Evolutionary conservation across 2,888 invertebrate genomes (phyloP).

Genomic region (Mallateleia sp.): DNA sequence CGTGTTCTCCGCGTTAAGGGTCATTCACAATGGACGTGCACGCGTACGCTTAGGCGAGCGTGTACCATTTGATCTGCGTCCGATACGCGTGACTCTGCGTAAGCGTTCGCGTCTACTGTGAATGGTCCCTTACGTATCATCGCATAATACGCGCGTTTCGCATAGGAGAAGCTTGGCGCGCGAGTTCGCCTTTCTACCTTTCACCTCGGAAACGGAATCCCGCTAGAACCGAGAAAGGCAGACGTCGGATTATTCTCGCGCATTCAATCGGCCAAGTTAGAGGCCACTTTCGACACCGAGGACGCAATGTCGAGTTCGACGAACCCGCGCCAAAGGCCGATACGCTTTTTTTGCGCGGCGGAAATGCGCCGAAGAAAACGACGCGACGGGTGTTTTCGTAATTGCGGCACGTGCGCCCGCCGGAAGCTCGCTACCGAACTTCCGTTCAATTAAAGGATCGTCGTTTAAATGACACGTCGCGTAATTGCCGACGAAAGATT

Average conservation of each 20-base stretch:
- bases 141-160: slow-evolving; percentile 40
- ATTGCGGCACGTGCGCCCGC: slow-evolving; percentile 51
- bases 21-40: too few relatives aligned
- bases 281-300: slow-evolving; percentile 55
- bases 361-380: slow-evolving; percentile 39
- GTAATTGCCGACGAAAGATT: neutral
- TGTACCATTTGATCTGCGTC: too few relatives aligned
- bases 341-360: slow-evolving; percentile 40
- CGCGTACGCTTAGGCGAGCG: too few relatives aligned
- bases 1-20: too few relatives aligned
- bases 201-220: slow-evolving; percentile 78
- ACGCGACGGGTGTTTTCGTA: slow-evolving; percentile 42
- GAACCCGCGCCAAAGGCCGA: slow-evolving; percentile 45
- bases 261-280: slow-evolving; percentile 56
- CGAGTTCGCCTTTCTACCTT: slow-evolving; percentile 76
- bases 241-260: slow-evolving; percentile 48
- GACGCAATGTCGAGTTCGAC: slow-evolving; percentile 55
- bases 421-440: slow-evolving; percentile 47
- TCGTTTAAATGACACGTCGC: slow-evolving; percentile 5
- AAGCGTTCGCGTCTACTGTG: too few relatives aligned
- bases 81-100: too few relatives aligned
- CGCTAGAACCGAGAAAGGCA: slow-evolving; percentile 64
- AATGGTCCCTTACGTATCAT: slow-evolving; percentile 58
- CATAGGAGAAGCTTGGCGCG: slow-evolving; percentile 45
- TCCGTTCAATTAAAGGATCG: slow-evolving; percentile 39